phyloP scores from a whole-genome alignment of 2,797 vertebrate genomes.

The Hafferia zeledoni region DNA sequence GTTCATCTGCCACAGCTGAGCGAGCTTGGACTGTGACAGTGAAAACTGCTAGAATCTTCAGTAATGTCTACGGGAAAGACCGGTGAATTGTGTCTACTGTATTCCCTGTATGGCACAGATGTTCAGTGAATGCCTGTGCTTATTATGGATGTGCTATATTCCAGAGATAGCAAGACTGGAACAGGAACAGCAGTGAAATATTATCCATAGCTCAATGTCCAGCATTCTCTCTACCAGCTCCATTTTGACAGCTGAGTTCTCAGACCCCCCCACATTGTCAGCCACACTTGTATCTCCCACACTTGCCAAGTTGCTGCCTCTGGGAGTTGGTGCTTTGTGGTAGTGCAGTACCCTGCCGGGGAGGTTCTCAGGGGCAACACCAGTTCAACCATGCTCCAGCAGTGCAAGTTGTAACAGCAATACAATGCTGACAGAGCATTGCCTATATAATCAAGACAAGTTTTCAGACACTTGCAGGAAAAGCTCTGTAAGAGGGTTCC shows the following conservation, averaged over 20 bases:
- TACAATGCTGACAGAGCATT: accelerated
- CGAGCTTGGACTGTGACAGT: too few relatives aligned
- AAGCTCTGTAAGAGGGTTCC: not conserved
- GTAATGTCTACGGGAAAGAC: not conserved
- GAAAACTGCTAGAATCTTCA: not conserved
- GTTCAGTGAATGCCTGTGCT: not conserved
- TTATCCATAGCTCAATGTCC: not conserved
- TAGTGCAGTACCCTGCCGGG: not conserved
- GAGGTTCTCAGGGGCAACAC: not conserved
- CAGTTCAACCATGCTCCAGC: not conserved
- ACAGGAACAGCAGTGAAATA: not conserved
- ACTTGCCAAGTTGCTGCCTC: accelerated
- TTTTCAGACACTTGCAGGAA: not conserved
- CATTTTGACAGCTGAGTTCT: not conserved
- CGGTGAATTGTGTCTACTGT: not conserved
- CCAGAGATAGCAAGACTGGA: not conserved
- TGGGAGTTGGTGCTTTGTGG: not conserved
- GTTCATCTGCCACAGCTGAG: too few relatives aligned
- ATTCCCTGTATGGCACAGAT: not conserved
- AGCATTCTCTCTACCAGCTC: not conserved
- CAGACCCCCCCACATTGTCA: too few relatives aligned
- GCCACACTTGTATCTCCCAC: not conserved
- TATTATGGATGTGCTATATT: not conserved
- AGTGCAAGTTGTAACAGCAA: not conserved
- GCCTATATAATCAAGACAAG: not conserved